phyloP scores from a whole-genome alignment of 1,140 invertebrate genomes.

The Drosophila sechellia region DNA sequence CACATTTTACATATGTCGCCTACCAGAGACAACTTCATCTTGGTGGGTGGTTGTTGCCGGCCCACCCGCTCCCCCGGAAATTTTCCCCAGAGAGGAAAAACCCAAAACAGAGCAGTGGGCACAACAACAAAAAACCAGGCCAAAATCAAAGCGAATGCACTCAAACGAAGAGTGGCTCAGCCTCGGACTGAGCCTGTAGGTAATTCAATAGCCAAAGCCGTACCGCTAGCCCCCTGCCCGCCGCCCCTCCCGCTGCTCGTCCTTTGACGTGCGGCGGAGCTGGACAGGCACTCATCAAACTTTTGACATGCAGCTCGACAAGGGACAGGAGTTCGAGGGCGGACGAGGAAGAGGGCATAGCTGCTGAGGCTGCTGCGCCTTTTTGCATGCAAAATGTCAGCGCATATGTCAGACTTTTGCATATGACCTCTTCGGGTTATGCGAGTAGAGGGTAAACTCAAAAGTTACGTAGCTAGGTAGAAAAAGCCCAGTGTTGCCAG shows the following conservation, averaged over 20 bases:
- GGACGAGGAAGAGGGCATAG: slow-evolving; percentile 24
- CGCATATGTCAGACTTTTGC: slow-evolving; percentile 81
- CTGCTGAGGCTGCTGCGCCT: slow-evolving; percentile 65
- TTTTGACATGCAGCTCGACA: slow-evolving; percentile 73
- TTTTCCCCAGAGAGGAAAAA: slow-evolving; percentile 49
- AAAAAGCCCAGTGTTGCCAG: not conserved
- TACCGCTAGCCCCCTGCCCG: slow-evolving; percentile 7
- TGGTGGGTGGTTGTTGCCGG: slow-evolving; percentile 46
- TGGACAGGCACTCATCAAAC: slow-evolving; percentile 79
- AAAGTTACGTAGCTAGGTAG: not conserved
- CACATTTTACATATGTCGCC: slow-evolving; percentile 83
- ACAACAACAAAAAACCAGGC: slow-evolving; percentile 15
- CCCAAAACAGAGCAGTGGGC: slow-evolving; percentile 24
- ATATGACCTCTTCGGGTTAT: slow-evolving; percentile 55
- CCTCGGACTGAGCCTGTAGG: slow-evolving; percentile 56
- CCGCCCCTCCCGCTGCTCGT: slow-evolving; percentile 15
- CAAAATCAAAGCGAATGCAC: slow-evolving; percentile 79
- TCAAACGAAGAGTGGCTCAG: slow-evolving; percentile 67
- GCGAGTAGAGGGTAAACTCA: slow-evolving; percentile 11
- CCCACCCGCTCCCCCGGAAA: slow-evolving; percentile 10
- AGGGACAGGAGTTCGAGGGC: slow-evolving; percentile 16
- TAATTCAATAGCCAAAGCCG: slow-evolving; percentile 80
- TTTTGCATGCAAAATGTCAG: slow-evolving; percentile 83
- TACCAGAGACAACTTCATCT: slow-evolving; percentile 45
- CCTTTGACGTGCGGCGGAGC: slow-evolving; percentile 71